Percentiles rank a stretch among this genome's conserved stretches.
Conservation (phyloP, 2,113 vertebrate species). For the Bombycilla garrulus region DNA sequence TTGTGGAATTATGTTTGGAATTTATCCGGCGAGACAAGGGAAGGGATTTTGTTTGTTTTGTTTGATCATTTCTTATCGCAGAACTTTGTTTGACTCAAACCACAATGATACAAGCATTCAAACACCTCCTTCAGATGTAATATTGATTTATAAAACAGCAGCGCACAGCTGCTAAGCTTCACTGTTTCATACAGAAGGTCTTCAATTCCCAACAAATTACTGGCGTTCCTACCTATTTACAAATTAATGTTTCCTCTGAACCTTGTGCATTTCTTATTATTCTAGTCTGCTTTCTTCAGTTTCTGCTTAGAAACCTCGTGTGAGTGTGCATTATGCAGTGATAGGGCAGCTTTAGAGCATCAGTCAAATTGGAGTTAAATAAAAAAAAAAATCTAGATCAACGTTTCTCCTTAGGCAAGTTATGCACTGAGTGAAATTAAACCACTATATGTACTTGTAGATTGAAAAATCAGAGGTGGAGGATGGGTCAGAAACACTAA, state of each 20-base stretch:
- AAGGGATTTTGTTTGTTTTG: slow-evolving; percentile 72
- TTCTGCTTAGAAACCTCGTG: slow-evolving; percentile 57
- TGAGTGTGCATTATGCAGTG: slow-evolving; percentile 5
- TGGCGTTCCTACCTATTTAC: slow-evolving; percentile 71
- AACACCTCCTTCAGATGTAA: slow-evolving; percentile 70
- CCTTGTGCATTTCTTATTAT: slow-evolving; percentile 63
- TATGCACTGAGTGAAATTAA: slow-evolving; percentile 79
- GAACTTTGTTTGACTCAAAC: slow-evolving; percentile 73
- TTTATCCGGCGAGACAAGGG: slow-evolving; percentile 42
- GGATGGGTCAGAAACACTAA: slow-evolving; percentile 78
- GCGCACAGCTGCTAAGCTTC: slow-evolving; percentile 63
- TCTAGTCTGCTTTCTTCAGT: slow-evolving; percentile 63
- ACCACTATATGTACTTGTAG: slow-evolving; percentile 74
- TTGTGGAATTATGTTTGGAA: slow-evolving; percentile 71
- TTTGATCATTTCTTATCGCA: slow-evolving; percentile 74
- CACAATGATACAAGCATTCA: slow-evolving; percentile 68
- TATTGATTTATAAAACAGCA: slow-evolving; percentile 75
- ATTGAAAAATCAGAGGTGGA: slow-evolving; percentile 78
- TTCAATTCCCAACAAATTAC: slow-evolving; percentile 75
- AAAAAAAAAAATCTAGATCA: slow-evolving; percentile 78
- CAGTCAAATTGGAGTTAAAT: slow-evolving; percentile 76
- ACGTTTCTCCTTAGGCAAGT: slow-evolving; percentile 82
- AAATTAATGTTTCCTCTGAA: slow-evolving; percentile 72
- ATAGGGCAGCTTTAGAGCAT: slow-evolving; percentile 69
- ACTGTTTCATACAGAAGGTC: slow-evolving; percentile 66